Evolutionary conservation across 2,888 invertebrate species (phyloP), one percentile per base, ranked within the genome.

Genomic region (Amblyjoppa proteus): DNA sequence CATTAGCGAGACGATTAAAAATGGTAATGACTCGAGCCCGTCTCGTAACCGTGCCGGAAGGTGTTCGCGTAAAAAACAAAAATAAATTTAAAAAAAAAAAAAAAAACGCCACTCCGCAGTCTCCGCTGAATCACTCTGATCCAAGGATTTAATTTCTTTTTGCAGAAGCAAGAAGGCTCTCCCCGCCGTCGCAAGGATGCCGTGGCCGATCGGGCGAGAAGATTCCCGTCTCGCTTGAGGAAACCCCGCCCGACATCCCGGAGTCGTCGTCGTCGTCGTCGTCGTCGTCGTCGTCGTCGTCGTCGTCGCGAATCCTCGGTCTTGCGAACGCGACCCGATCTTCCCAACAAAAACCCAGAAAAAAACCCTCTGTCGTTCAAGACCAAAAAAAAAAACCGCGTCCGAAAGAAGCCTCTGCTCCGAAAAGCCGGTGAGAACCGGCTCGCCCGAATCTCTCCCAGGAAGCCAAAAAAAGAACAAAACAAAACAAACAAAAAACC

Each of bases 161-260:
- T 86, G 45, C 88, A 88, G 88, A 86, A 83, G 64, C 76, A 71
- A 76, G 53, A 83, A 83, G 64, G 68, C 58, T 25, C 58, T 25
- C 28, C 64, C 81, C 83, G 85, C 78, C 45, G 53, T 86, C 83
- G 45, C 45, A 88, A 91, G 90, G 87, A 91, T 91, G 91, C 88
- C 89, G 91, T 90, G 91, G 90, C 86, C 88, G 85, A 83, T 86
- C 85, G 81, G 83, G 87, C 88, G 87, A 87, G 86, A 88, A 85
- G 87, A 89, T 87, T 79, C 70, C 80, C 83, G 83, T 66, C 84
- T 87, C 83, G 87, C 84, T 87, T 90, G 89, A 87, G 83, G 87
- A 83, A 81, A 45, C 2, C 71, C 70, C 71, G 56, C 41, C 31
- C 31, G 71, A 76, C 69, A 74, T 31, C 75, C 69, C 61, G 34